Conservation (phyloP, 2,113 vertebrate genomes). For the Mirounga angustirostris region DNA sequence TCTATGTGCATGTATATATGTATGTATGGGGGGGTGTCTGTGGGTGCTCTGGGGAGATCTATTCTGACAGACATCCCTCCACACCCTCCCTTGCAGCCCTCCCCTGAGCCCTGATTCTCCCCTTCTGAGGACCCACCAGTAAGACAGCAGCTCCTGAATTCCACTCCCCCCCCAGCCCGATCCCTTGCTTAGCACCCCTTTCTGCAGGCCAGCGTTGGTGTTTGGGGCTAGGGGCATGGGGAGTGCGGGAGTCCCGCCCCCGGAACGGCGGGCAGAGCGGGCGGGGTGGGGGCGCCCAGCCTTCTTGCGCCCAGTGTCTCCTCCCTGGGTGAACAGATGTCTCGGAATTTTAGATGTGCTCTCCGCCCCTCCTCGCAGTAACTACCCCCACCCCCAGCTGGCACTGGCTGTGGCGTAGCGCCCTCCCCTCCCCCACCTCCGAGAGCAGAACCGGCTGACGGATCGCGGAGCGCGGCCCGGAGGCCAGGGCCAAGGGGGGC, state of each 20-base stretch:
- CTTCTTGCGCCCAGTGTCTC: conserved; percentile 52
- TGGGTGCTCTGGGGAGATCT: not conserved
- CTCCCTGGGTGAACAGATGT: conserved; percentile 92
- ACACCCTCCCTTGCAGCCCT: not conserved
- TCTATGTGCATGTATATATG: not conserved
- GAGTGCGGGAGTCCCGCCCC: not conserved
- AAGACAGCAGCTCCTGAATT: not conserved
- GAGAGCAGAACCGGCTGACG: conserved; percentile 79
- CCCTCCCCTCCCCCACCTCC: conserved; percentile 85
- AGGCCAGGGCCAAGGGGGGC: not conserved
- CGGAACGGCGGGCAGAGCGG: not conserved
- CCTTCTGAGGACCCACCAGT: not conserved
- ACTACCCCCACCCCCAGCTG: conserved; percentile 86
- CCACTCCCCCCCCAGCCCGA: not conserved
- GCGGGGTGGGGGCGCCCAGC: conserved; percentile 46
- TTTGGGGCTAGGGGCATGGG: not conserved
- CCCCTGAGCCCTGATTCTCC: not conserved
- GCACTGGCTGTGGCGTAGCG: conserved; percentile 90
- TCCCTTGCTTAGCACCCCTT: not conserved
- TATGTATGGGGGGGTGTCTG: not conserved
- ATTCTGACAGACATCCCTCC: not conserved
- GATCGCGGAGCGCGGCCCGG: not conserved
- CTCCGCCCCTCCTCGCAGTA: conserved; percentile 82
- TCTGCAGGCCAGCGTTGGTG: not conserved
- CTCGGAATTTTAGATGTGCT: conserved; percentile 94